phyloP scores from a whole-genome alignment of 2,113 vertebrate genomes.

The Embiotoca jacksoni region DNA sequence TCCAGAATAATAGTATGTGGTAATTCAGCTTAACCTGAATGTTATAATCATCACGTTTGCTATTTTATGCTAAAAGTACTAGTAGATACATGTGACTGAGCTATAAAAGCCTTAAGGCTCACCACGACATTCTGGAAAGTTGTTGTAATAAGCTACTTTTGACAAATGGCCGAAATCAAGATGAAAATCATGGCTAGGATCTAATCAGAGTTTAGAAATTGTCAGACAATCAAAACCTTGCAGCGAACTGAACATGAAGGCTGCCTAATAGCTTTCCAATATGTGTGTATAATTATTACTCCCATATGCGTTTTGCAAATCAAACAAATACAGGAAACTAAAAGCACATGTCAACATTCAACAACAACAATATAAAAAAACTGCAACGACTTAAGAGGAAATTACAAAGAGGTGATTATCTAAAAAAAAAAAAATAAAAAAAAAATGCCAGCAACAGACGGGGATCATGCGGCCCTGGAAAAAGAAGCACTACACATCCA shows the following conservation, averaged over 20 bases:
- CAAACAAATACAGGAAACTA: constrained; percentile 46
- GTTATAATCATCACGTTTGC: background rate
- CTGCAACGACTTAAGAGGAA: constrained; percentile 18
- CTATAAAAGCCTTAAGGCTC: background rate
- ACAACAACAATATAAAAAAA: background rate
- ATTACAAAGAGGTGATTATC: constrained; percentile 48
- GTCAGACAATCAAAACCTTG: constrained; percentile 14
- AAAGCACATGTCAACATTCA: constrained; percentile 58
- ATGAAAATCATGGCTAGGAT: background rate
- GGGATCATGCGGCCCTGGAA: constrained; percentile 14
- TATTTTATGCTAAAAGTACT: constrained; percentile 2
- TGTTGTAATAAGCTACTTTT: background rate
- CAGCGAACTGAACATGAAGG: constrained; percentile 29
- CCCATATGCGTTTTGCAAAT: constrained; percentile 34
- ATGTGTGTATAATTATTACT: constrained; percentile 44
- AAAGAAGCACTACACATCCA: constrained; percentile 28
- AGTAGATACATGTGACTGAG: constrained; percentile 2
- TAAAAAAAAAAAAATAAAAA: constrained; percentile 18
- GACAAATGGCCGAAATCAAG: constrained; percentile 21
- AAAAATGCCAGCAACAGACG: constrained; percentile 12
- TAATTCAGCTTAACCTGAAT: background rate
- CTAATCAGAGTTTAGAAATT: constrained; percentile 22
- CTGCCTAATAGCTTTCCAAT: background rate
- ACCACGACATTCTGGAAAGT: constrained; percentile 13
- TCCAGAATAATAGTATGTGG: background rate